Evolutionary conservation across 2,888 invertebrate genomes (phyloP).

Genomic region (Electrophaes corylata): DNA sequence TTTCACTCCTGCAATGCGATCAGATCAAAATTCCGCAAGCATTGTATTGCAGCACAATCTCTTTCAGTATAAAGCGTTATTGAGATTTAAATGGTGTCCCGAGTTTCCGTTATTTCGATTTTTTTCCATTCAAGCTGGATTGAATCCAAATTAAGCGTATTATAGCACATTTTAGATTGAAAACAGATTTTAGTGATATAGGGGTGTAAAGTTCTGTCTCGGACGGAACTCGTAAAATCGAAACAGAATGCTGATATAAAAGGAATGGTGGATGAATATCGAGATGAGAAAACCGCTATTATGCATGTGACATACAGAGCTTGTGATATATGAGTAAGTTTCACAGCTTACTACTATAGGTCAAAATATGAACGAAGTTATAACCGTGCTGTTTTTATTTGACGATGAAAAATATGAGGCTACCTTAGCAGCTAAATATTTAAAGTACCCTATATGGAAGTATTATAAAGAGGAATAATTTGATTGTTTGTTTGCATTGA

Average conservation of each 20-base stretch:
- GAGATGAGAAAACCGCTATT: constrained; percentile 74
- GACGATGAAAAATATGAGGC: background rate
- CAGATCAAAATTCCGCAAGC: background rate
- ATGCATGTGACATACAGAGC: constrained; percentile 56
- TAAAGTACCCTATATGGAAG: background rate
- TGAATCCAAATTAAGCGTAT: background rate
- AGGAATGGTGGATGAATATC: constrained; percentile 75
- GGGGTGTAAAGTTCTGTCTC: constrained; percentile 43
- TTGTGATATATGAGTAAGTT: constrained; percentile 35
- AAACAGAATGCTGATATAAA: constrained; percentile 74
- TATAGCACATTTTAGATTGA: constrained; percentile 3
- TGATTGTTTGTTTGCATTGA: too few species aligned
- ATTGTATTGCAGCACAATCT: background rate
- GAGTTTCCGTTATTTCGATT: background rate
- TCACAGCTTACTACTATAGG: constrained; percentile 14
- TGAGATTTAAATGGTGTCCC: too few species aligned
- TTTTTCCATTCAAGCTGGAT: background rate
- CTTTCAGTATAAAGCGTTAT: background rate
- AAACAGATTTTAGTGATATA: constrained; percentile 1
- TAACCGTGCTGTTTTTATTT: constrained; percentile 4
- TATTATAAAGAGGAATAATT: too few species aligned
- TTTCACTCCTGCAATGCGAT: constrained; percentile 16
- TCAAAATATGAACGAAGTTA: constrained; percentile 14
- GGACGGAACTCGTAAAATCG: constrained; percentile 75
- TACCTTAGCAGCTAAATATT: background rate